Evolutionary conservation across 1,140 invertebrate species (phyloP).

Genomic region (Caerostris darwini): DNA sequence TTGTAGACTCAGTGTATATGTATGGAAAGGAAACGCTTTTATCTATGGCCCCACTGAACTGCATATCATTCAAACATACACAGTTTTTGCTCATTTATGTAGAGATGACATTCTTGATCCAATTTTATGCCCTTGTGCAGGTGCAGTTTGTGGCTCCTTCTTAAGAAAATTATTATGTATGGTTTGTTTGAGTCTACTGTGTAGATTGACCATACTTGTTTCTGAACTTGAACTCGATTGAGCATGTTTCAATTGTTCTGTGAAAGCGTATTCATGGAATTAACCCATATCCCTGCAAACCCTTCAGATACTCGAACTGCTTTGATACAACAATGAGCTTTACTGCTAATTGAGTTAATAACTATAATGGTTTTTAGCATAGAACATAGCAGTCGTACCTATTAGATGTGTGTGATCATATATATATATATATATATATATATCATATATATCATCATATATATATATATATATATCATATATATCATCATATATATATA

Average conservation of each 20-base stretch:
- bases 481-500: no score
- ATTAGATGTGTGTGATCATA: no score
- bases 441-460: no score
- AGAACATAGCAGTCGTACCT: neutral
- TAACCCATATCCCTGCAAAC: neutral
- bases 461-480: no score
- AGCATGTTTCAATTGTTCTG: neutral
- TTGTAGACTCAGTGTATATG: neutral
- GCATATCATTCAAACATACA: neutral
- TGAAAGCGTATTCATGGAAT: neutral
- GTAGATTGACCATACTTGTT: neutral
- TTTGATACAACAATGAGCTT: neutral
- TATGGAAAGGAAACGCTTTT: neutral
- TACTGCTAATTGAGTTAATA: neutral
- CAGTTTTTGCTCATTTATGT: neutral
- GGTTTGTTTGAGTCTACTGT: neutral
- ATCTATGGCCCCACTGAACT: neutral
- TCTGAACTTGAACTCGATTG: neutral
- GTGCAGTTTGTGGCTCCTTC: neutral
- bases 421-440: no score
- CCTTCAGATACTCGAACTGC: neutral
- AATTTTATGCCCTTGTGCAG: neutral
- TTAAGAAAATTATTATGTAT: neutral
- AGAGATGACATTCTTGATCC: neutral
- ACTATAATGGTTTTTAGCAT: neutral